A percentile compares a stretch with the other conserved stretches of the same genome.
Evolutionary conservation across 30 jellyfish, hydroid and myxozoan species (phyloP).

Genomic region (Aurelia coerulea): DNA sequence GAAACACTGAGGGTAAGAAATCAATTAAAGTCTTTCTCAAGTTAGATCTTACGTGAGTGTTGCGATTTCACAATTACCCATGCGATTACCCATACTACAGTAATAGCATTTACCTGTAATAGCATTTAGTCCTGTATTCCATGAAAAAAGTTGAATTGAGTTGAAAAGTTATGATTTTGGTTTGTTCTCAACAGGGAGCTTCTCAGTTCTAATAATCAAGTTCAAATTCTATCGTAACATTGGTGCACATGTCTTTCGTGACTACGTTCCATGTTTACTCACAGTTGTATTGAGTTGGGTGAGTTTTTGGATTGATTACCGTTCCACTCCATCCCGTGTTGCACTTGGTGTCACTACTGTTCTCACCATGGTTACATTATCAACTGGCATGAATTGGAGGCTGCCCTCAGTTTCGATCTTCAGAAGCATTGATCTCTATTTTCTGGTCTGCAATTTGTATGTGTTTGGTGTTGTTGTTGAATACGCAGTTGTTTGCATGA

Average conservation of each 20-base stretch:
- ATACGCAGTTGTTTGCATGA: conserved; percentile 40
- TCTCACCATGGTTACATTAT: conserved; percentile 49
- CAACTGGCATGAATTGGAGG: conserved; percentile 7
- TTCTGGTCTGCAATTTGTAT: conserved; percentile 45
- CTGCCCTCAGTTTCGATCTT: conserved; percentile 13
- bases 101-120: too few relatives aligned
- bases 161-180: too few relatives aligned
- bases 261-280: conserved; percentile 51
- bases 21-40: background rate
- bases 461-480: conserved; percentile 47
- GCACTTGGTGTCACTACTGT: conserved; percentile 67
- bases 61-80: too few relatives aligned
- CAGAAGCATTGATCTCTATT: conserved; percentile 39
- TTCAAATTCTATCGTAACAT: conserved; percentile 42
- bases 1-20: conserved; percentile 1
- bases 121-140: too few relatives aligned
- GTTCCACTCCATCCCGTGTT: conserved; percentile 56
- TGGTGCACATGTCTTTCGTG: conserved; percentile 37
- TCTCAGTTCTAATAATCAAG: conserved; percentile 2
- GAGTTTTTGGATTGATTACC: conserved; percentile 57
- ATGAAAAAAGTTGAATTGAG: too few relatives aligned
- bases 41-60: too few relatives aligned
- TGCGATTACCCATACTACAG: too few relatives aligned
- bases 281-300: conserved; percentile 51
- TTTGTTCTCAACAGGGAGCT: conserved; percentile 7